These are phyloP conservation scores for Petroica traversi DNA, from an alignment of 2,113 vertebrate genomes.

Conservation along the genomic window DNA sequence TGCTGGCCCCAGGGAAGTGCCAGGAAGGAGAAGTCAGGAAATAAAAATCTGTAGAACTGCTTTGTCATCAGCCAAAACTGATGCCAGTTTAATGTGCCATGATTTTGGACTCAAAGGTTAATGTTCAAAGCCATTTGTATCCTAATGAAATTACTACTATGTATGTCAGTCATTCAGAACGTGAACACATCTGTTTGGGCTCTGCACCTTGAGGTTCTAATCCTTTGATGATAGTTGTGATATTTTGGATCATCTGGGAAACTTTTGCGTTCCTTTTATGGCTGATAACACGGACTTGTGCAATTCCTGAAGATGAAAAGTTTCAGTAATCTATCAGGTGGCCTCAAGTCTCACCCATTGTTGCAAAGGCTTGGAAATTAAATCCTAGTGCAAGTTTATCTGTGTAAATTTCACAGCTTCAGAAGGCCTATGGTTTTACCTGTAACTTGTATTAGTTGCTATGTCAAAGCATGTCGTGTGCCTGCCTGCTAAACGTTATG, in stretches of 20 bases:
- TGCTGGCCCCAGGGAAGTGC: not conserved
- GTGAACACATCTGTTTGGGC: not conserved
- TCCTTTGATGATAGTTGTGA: not conserved
- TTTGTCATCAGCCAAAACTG: not conserved
- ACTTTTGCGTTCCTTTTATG: not conserved
- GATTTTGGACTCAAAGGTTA: not conserved
- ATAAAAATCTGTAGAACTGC: not conserved
- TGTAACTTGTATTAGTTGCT: not conserved
- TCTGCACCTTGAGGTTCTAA: not conserved
- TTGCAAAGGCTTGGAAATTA: not conserved
- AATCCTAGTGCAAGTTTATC: not conserved
- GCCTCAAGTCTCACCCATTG: not conserved
- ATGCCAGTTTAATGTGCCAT: not conserved
- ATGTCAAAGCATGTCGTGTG: not conserved
- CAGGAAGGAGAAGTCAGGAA: not conserved
- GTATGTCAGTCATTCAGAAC: not conserved
- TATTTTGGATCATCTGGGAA: not conserved
- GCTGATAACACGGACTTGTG: not conserved
- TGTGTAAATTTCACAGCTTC: not conserved
- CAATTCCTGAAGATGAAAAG: not conserved
- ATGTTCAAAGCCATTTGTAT: not conserved
- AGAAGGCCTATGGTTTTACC: not conserved
- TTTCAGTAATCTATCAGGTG: not conserved
- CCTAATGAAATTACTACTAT: not conserved
- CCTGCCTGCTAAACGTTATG: not conserved